phyloP scores from a whole-genome alignment of 92 coral and sea anemone species.

The Palythoa grandis region DNA sequence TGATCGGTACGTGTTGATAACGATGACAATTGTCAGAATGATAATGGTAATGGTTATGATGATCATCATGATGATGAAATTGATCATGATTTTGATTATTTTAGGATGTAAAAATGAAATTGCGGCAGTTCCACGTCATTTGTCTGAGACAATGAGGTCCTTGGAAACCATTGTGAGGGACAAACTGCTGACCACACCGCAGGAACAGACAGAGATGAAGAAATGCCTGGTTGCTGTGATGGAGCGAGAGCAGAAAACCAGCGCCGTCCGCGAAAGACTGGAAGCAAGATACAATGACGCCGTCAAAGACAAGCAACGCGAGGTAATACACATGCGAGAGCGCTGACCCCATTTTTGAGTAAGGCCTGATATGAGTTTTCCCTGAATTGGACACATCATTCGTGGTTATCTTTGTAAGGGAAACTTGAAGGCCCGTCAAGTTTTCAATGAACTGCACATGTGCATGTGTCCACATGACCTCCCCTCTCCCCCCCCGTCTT shows the following conservation, averaged over 20 bases:
- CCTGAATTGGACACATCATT: too few relatives aligned
- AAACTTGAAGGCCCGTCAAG: too few relatives aligned
- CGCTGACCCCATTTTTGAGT: too few relatives aligned
- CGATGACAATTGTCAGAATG: too few relatives aligned
- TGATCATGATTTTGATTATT: neutral
- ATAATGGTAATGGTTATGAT: neutral
- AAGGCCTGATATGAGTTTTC: too few relatives aligned
- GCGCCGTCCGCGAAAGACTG: conserved; percentile 69
- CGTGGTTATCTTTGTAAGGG: too few relatives aligned
- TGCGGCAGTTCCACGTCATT: conserved; percentile 45
- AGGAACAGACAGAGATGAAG: conserved; percentile 71
- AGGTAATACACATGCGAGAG: conserved; percentile 52
- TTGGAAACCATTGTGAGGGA: conserved; percentile 76
- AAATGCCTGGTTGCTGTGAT: conserved; percentile 72
- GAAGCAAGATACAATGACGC: conserved; percentile 72
- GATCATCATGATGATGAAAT: neutral
- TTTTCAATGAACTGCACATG: too few relatives aligned
- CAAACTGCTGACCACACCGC: conserved; percentile 82
- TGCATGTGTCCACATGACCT: too few relatives aligned
- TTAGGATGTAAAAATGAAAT: conserved; percentile 21
- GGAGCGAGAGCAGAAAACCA: conserved; percentile 80
- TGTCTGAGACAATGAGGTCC: conserved; percentile 65
- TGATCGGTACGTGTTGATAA: too few relatives aligned
- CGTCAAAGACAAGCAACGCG: conserved; percentile 74
- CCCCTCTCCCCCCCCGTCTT: too few relatives aligned